Base-by-base conservation (phyloP, 2,888 invertebrate genomes). In the Sycophila texana region DNA sequence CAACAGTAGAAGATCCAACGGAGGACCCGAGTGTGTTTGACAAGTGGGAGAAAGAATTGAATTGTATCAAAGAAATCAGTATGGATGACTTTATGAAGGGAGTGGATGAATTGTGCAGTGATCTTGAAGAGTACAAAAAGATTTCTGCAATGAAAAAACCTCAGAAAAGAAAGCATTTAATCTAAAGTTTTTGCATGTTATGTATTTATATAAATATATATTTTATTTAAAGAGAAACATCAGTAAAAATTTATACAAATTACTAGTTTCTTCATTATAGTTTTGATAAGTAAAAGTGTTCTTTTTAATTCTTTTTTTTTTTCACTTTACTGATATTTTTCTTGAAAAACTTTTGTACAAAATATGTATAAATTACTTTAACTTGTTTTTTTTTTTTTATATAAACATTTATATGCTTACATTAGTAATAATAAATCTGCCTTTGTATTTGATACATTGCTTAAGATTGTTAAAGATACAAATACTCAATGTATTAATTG, bases 81-180 rank as follows among this genome's bases (percentile, higher is more conserved):
- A 80, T 80, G 79, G 79, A 82, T 4, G 81, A 82, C 39, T 82
- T 82, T 74, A 70, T 73, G 0, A 71, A 77, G 57, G 22, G 77
- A 68, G 77, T 72, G 20, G 65, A 80, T 67, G 74, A 77, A 39
- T 49, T 82, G 18, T 82, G 81, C 30, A 63, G 13, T 26, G 81
- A 82, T 18, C 77, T 82, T 4, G 67, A 73, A n/a, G 67, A 74
- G 30, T 75, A 78, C 47, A 79, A 77, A 18, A 79, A 53, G 74
- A 49, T 81, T 10, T 18, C 26, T 65, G 57, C 67, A 47, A 58
- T 68, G n/a, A 79, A 75, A 57, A 81, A 76, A 60, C 16, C 73
- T 58, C 53, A 51, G 1, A 81, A 73, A 47, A 72, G 76, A 49
- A 81, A 79, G 53, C n/a, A 70, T 73, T 26, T 66, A 49, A 66